A percentile compares a stretch with the other conserved stretches of the same genome.
phyloP scores from a whole-genome alignment of 2,797 vertebrate species.

The Valencia hispanica region DNA sequence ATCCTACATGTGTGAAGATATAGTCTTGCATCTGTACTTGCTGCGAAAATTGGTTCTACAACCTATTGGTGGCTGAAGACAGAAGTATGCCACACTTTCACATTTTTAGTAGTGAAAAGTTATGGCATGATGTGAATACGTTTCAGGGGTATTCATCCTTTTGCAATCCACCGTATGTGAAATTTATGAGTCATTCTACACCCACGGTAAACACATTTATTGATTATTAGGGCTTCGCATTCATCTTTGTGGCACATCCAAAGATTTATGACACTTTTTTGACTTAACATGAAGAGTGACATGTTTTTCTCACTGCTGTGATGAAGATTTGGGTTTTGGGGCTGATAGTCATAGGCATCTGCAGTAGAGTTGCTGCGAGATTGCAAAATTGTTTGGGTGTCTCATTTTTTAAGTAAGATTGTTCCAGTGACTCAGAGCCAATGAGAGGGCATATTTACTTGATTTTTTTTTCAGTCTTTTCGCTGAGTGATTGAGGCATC shows the following conservation, averaged over 20 bases:
- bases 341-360: neutral
- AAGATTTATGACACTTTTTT: conserved; percentile 28
- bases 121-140: neutral
- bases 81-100: neutral
- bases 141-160: neutral
- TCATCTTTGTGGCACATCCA: conserved; percentile 25
- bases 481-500: conserved; percentile 26
- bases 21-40: neutral
- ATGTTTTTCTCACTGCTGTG: conserved; percentile 13
- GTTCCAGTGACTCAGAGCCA: neutral
- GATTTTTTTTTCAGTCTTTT: conserved; percentile 19
- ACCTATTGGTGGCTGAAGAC: neutral
- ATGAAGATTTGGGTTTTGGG: conserved; percentile 19
- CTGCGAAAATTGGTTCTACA: neutral
- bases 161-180: conserved; percentile 24
- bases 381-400: neutral
- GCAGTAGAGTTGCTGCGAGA: neutral
- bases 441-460: conserved; percentile 8
- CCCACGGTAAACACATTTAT: conserved; percentile 55
- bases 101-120: neutral
- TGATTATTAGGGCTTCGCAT: conserved; percentile 27
- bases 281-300: conserved; percentile 25
- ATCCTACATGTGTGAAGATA: neutral
- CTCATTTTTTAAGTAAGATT: neutral
- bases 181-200: conserved; percentile 57